Conservation (phyloP, 2,888 invertebrate species). For the Cyclophora albipunctata region DNA sequence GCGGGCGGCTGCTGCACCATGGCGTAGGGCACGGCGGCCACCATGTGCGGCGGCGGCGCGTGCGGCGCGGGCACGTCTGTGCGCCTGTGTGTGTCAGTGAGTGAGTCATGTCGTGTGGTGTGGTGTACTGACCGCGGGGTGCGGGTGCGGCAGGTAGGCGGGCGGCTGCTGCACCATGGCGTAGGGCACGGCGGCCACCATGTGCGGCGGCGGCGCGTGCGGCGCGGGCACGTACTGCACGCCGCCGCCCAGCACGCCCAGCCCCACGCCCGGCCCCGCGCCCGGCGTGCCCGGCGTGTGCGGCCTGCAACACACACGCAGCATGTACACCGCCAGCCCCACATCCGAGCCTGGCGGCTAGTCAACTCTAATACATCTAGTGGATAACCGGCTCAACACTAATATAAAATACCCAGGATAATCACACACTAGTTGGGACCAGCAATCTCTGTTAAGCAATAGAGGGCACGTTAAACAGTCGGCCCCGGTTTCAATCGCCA, state of each 20-base stretch:
- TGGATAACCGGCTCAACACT: too few relatives aligned
- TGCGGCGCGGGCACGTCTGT: slow-evolving; percentile 67
- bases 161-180: slow-evolving; percentile 63
- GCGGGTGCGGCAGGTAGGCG: slow-evolving; percentile 58
- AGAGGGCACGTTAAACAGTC: too few relatives aligned
- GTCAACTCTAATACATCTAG: too few relatives aligned
- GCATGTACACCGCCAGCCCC: slow-evolving; percentile 2
- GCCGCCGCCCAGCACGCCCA: slow-evolving; percentile 62
- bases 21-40: slow-evolving; percentile 59
- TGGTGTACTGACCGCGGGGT: slow-evolving; percentile 42
- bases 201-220: slow-evolving; percentile 59
- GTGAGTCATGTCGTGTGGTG: too few relatives aligned
- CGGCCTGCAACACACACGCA: slow-evolving; percentile 75
- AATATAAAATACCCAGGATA: too few relatives aligned
- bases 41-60: slow-evolving; percentile 62
- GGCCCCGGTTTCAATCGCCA: too few relatives aligned
- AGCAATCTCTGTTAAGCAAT: too few relatives aligned
- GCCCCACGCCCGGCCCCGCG: slow-evolving; percentile 48
- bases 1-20: slow-evolving; percentile 62
- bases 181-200: slow-evolving; percentile 63
- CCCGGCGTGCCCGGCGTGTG: slow-evolving; percentile 90
- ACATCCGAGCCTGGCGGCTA: too few relatives aligned
- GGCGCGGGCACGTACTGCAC: slow-evolving; percentile 71
- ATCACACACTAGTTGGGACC: too few relatives aligned
- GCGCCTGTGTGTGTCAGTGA: too few relatives aligned